A percentile compares a stretch with the other conserved stretches of the same genome.
Conservation (phyloP, 35 echinoderm and acorn worm species). For the Strongylocentrotus purpuratus region DNA sequence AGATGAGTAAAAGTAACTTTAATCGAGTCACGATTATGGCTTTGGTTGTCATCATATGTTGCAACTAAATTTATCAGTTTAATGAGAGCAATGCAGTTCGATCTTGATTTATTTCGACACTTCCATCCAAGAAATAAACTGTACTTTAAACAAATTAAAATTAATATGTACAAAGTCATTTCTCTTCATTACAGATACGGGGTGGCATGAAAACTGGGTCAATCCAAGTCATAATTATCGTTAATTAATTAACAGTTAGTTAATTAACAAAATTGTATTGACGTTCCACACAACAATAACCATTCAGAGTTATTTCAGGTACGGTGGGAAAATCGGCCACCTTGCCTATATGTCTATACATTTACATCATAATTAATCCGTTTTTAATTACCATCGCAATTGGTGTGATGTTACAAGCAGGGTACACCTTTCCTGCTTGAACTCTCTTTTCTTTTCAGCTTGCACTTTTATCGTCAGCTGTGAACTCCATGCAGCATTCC, state of each 20-base stretch:
- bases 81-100: not conserved
- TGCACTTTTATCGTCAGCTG: slow-evolving; percentile 4
- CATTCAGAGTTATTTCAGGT: not conserved
- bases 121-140: no score
- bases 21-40: no score
- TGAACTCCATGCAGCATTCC: not conserved
- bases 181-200: not conserved
- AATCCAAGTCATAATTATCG: not conserved
- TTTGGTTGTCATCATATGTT: no score
- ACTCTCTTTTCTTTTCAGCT: not conserved
- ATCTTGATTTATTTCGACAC: no score
- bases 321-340: not conserved
- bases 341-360: not conserved
- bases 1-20: no score
- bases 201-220: not conserved
- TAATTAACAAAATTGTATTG: slow-evolving; percentile 12
- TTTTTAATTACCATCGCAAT: not conserved
- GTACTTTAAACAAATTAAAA: no score
- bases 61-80: not conserved
- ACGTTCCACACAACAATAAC: not conserved
- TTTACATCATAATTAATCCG: slow-evolving; percentile 1
- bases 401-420: not conserved
- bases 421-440: not conserved
- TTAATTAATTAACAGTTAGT: slow-evolving; percentile 8
- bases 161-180: no score